phyloP scores from a whole-genome alignment of 2,113 vertebrate species.

The Corapipo altera region DNA sequence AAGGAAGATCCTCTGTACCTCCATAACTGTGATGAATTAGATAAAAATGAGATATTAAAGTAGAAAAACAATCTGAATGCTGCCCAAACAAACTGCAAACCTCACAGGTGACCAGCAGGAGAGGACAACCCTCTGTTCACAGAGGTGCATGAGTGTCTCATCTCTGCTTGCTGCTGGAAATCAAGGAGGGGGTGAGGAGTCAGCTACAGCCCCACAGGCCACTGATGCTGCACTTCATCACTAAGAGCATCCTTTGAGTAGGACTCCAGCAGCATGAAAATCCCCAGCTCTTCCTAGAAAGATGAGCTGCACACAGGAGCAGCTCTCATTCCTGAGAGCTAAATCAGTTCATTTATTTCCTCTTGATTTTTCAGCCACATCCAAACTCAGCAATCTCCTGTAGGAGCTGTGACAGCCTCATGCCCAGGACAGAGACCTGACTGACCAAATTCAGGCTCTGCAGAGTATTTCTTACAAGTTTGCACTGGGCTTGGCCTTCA shows the following conservation, averaged over 20 bases:
- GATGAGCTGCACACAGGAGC: not conserved
- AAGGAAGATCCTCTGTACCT: not conserved
- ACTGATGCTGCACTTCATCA: not conserved
- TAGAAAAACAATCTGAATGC: accelerated
- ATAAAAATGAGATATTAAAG: accelerated
- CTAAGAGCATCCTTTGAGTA: accelerated
- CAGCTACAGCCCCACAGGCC: not conserved
- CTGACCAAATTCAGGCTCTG: not conserved
- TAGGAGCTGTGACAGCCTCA: accelerated
- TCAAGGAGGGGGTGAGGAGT: not conserved
- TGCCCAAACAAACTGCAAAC: not conserved
- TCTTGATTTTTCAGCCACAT: not conserved
- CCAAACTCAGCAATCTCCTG: not conserved
- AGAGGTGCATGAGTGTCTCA: accelerated
- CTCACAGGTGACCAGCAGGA: not conserved
- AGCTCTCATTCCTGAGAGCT: not conserved
- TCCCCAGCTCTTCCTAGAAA: not conserved
- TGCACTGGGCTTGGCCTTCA: not conserved
- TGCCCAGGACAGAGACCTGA: not conserved
- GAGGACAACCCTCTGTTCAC: not conserved
- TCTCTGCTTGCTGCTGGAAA: not conserved
- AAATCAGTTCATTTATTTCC: not conserved
- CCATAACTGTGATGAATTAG: not conserved
- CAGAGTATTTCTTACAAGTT: not conserved
- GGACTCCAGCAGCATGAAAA: not conserved